Evolutionary conservation across 2,797 vertebrate genomes (phyloP), one percentile per base, ranked within the genome.

Genomic region (Onychomys torridus): DNA sequence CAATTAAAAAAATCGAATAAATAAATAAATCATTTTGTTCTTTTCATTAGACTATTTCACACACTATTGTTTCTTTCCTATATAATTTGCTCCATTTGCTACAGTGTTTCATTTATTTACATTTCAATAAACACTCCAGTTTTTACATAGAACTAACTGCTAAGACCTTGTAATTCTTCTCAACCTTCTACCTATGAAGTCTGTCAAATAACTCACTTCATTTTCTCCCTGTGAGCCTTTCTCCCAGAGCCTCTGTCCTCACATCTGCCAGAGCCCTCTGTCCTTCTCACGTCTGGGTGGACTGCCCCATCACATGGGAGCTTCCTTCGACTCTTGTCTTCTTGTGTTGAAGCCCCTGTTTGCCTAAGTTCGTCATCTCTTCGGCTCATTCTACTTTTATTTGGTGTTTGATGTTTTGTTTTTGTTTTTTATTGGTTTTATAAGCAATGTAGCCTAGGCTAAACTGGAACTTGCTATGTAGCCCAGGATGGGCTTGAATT

Each of bases 71-170:
- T 78, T 95, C 52, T 91, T 65, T 61, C 40, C 61, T 86, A 7
- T 82, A 57, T 7, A 89, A 85, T 85, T 92, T 81, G 12, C n/a
- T 92, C 93, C 67, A 83, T 86, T 78, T 61, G 84, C 73, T 86
- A 37, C n/a, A 61, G 81, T 89, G 16, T 40, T 92, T 95, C 69
- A 79, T 86, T 78, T 67, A 49, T 52, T 93, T 77, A 13, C 25
- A 7, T 93, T 81, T 57, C 37, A 82, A 86, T 21, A 75, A 23
- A 82, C 0, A 90, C 12, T 65, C 81, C 59, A 55, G 49, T 91
- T 76, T 71, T 73, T 43, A 75, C 14, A 71, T 3, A 69, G 5
- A 37, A 12, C 57, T 40, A 37, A 12, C 57, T 40, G 25, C 81
- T 83, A 83, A 29, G 61, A 67, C 16, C 29, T 90, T 67, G 12